A percentile compares a stretch with the other conserved stretches of the same genome.
Evolutionary conservation across 2,888 invertebrate species (phyloP).

Genomic region (Mimachlamys varia): DNA sequence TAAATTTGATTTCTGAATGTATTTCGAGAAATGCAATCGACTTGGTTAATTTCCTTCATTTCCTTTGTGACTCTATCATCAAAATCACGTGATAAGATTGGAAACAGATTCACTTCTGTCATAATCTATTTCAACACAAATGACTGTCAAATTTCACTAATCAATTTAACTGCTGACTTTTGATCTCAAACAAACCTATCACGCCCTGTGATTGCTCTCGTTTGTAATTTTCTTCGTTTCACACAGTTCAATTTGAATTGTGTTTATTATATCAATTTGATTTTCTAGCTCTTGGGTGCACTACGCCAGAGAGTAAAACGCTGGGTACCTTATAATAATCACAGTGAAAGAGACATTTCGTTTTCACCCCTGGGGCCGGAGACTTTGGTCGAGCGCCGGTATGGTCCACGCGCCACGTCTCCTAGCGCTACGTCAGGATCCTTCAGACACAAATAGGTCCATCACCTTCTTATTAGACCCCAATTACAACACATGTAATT

Average conservation of each 20-base stretch:
- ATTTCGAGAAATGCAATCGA: not conserved
- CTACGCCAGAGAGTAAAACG: not conserved
- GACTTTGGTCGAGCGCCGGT: conserved; percentile 23
- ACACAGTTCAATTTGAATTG: conserved; percentile 36
- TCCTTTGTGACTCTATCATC: conserved; percentile 14
- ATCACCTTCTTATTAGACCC: conserved; percentile 27
- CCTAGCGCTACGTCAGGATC: not conserved
- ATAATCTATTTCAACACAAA: conserved; percentile 34
- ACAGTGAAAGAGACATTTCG: conserved; percentile 29
- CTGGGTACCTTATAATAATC: conserved; percentile 21
- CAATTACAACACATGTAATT: conserved; percentile 36
- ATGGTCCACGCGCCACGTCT: not conserved
- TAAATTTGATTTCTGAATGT: not conserved
- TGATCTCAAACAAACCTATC: conserved; percentile 31
- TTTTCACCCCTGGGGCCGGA: conserved; percentile 17
- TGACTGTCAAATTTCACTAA: conserved; percentile 34
- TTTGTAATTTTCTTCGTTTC: conserved; percentile 29
- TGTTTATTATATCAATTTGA: conserved; percentile 36
- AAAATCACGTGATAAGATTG: conserved; percentile 9
- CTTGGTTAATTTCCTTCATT: conserved; percentile 12
- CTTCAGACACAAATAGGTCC: conserved; percentile 34
- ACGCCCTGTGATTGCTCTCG: conserved; percentile 28
- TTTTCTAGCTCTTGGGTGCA: conserved; percentile 23
- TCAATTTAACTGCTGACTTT: conserved; percentile 34
- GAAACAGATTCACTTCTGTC: conserved; percentile 36